Base-by-base conservation (phyloP, 2,113 vertebrate genomes). In the Amblyornis subalaris region DNA sequence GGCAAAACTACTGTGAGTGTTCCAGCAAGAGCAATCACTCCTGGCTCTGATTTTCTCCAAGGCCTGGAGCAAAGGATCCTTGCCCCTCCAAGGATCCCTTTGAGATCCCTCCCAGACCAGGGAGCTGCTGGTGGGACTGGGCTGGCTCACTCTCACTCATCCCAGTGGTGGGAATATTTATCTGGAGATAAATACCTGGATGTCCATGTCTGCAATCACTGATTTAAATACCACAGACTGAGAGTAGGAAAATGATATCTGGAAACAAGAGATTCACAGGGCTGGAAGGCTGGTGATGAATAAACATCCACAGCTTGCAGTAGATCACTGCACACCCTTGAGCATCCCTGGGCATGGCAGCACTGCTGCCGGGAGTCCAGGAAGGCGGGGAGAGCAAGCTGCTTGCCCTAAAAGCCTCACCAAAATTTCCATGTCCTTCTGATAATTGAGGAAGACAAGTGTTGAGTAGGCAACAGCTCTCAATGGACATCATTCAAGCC, bases 401-500 rank as follows among this genome's bases (percentile, higher is more conserved):
- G 26, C 60, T 85, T 42, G 15, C 12, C 12, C 53, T 36, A 44
- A 65, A 78, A 31, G 15, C 38, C 19, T 33, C 20, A 44, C 29
- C 40, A 50, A 80, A 45, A 26, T n/a, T 54, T 47, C n/a, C 16
- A 15, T 47, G 8, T 77, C 45, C 7, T 50, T 35, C 62, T 3
- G 4, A 44, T 80, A 82, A 80, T 36, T 74, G 80, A 25, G 26
- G 61, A 54, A 70, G 67, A 75, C n/a, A 80, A 85, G 6, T 12
- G 53, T 58, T 85, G 90, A 93, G 86, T 11, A 70, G 83, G 38
- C 74, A 89, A 60, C 33, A 86, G 38, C 45, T 25, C 54, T 81
- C 76, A 4, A 0, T 38, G 90, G 81, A 82, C 47, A 42, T 55
- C 42, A 55, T 66, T 84, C 85, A 78, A 84, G 48, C 31, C 51